Percentiles rank a stretch among this genome's conserved stretches.
Conservation (phyloP, 1,140 invertebrate species). For the Caenorhabditis briggsae region DNA sequence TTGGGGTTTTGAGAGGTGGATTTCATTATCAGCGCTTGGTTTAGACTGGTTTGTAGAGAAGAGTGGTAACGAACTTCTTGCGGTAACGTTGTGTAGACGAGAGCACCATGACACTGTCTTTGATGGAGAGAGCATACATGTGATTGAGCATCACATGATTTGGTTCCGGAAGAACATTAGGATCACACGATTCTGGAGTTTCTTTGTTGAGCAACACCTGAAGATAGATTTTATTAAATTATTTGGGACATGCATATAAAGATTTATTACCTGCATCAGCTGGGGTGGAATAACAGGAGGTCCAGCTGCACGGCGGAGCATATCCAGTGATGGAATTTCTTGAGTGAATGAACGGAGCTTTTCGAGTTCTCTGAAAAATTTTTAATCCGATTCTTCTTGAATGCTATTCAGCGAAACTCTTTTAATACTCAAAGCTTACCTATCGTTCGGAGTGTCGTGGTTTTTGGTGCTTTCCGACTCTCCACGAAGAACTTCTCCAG, state of each 20-base stretch:
- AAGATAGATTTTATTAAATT: slow-evolving; percentile 56
- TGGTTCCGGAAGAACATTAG: slow-evolving; percentile 94
- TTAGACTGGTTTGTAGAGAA: slow-evolving; percentile 90
- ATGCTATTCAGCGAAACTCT: no score
- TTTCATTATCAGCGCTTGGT: not conserved
- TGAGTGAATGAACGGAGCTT: slow-evolving; percentile 83
- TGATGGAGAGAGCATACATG: slow-evolving; percentile 97
- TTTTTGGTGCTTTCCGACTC: slow-evolving; percentile 66
- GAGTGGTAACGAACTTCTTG: slow-evolving; percentile 98
- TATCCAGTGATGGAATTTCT: slow-evolving; percentile 89
- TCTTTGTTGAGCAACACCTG: slow-evolving; percentile 97
- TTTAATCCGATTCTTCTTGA: no score
- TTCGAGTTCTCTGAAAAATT: slow-evolving; percentile 70
- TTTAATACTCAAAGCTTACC: not conserved
- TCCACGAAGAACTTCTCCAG: slow-evolving; percentile 74
- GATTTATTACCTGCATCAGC: slow-evolving; percentile 20
- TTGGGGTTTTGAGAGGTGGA: not conserved
- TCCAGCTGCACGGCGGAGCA: slow-evolving; percentile 90
- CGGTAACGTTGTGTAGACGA: slow-evolving; percentile 94
- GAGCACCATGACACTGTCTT: slow-evolving; percentile 98
- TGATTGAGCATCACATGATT: slow-evolving; percentile 99
- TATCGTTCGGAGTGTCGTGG: slow-evolving; percentile 77
- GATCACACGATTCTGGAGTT: slow-evolving; percentile 93
- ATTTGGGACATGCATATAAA: not conserved
- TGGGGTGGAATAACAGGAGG: slow-evolving; percentile 93